These are phyloP conservation scores for Dermatemys mawii DNA, from an alignment of 2,113 vertebrate species.

Conservation along the genomic window DNA sequence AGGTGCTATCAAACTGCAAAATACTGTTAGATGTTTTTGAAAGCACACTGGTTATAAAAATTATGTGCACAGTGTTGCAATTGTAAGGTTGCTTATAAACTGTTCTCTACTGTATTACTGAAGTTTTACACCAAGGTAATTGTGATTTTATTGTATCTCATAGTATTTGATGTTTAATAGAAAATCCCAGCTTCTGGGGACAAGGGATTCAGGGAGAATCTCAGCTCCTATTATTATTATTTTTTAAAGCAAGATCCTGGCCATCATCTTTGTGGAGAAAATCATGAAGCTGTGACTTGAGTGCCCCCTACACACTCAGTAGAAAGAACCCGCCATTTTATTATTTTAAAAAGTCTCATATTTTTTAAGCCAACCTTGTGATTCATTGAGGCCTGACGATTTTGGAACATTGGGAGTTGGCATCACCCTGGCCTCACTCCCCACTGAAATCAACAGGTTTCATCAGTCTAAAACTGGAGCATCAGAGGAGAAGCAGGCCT, in stretches of 20 bases:
- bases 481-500: neutral
- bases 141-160: neutral
- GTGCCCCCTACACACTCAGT: neutral
- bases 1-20: slow-evolving; percentile 25
- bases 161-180: neutral
- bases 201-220: neutral
- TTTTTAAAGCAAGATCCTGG: neutral
- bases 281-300: neutral
- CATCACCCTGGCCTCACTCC: neutral
- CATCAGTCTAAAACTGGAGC: neutral
- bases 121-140: neutral
- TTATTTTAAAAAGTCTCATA: neutral
- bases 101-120: neutral
- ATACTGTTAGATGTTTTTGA: neutral
- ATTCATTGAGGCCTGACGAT: neutral
- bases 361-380: neutral
- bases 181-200: neutral
- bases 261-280: neutral
- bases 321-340: neutral
- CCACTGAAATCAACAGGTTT: neutral
- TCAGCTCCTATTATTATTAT: too few relatives aligned
- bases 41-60: neutral
- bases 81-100: neutral
- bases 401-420: neutral
- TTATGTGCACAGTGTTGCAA: neutral